These are phyloP conservation scores for Tarsius wallacei DNA, from an alignment of 2,797 vertebrate species.

Conservation along the genomic window DNA sequence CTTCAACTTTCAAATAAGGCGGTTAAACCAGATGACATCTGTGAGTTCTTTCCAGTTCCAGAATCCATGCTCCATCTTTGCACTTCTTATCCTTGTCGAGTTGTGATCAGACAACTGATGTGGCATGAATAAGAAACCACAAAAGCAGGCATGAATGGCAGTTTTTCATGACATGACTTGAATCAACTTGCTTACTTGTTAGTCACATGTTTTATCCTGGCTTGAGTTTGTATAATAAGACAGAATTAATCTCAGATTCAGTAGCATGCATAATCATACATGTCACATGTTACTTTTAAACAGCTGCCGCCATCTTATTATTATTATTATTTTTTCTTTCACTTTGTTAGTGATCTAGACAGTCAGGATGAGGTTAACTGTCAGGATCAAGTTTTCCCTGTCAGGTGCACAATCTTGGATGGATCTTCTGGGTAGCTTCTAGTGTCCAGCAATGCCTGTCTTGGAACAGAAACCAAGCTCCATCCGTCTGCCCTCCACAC, in stretches of 20 bases:
- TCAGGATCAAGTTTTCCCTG: background rate
- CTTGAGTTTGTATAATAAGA: background rate
- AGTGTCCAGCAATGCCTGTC: background rate
- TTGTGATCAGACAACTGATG: background rate
- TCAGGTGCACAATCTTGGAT: background rate
- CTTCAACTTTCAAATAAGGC: background rate
- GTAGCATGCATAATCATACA: background rate
- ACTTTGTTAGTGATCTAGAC: background rate
- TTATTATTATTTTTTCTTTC: background rate
- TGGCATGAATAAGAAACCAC: background rate
- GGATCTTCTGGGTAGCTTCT: background rate
- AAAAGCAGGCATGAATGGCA: background rate
- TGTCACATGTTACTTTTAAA: background rate
- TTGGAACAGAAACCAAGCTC: background rate
- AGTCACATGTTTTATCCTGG: background rate
- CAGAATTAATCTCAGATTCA: background rate
- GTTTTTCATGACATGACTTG: background rate
- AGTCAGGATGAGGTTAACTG: background rate
- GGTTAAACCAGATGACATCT: background rate
- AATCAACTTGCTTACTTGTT: constrained; percentile 9
- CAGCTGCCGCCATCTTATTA: background rate
- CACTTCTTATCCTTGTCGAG: background rate
- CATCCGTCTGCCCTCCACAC: background rate
- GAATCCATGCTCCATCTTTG: background rate
- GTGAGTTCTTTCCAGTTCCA: background rate